Base-by-base conservation (phyloP, 2,888 invertebrate species). In the Pheosia tremula region DNA sequence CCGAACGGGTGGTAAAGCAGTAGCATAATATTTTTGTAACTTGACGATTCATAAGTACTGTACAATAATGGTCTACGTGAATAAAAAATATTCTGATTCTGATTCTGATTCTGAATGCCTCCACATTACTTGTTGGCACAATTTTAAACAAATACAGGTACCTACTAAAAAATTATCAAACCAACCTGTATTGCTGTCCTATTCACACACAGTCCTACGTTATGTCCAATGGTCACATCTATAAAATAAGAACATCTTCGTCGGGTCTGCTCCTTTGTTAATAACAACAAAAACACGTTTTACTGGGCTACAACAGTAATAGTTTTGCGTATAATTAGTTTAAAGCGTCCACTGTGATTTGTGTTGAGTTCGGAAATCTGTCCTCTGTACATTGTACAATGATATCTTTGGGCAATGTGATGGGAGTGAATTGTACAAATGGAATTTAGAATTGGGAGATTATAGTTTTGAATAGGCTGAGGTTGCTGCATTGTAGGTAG, bases 211-310 rank as follows among this genome's bases (percentile, higher is more conserved):
- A 24, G 24, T 24, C 24, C 24, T 24, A 24, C 24, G 2, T 24
- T 24, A 24, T 24, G 24, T 24, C 24, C 24, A 9, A 37, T 9
- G 39, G 45, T 6, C 38, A 2, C 37, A 58, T 66, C 72, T 11
- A 64, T 49, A 1, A 3, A 0, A 0, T 13, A 9, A 1, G 64
- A 43, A 60, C 0, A 62, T 68, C 64, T 37, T 0, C 3, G 58
- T 8, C 11, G 4, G 2, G 6, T 24, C 2, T 10, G 7, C 60
- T 59, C 63, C 62, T 80, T 71, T 68, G 73, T 74, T 79, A 79
- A 78, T 81, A 78, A 76, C 76, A 78, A 79, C 80, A 83, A 81
- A 83, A 83, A 79, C 80, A 80, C 67, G 71, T 67, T 64, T 63
- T 64, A 58, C 60, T 60, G 60, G 61, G 53, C 71, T 66, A 64